These are phyloP conservation scores for Vombatus ursinus DNA, from an alignment of 2,113 vertebrate genomes.

Conservation along the genomic window DNA sequence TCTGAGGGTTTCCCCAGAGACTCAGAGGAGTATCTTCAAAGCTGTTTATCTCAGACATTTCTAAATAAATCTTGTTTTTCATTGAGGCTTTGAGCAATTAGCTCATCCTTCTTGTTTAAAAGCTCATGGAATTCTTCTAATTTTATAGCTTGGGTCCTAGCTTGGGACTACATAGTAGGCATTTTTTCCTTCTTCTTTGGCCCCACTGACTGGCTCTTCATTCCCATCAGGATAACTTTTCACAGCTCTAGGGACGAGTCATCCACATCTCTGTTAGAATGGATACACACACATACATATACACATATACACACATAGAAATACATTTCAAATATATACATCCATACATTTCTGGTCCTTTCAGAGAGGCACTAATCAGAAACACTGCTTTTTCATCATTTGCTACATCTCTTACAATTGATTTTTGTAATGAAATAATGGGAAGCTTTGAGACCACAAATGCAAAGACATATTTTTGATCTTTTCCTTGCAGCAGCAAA, in stretches of 20 bases:
- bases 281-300: constrained; percentile 86
- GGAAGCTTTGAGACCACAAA: constrained; percentile 95
- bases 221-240: constrained; percentile 94
- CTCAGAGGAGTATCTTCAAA: constrained; percentile 82
- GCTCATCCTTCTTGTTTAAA: constrained; percentile 88
- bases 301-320: too few species aligned
- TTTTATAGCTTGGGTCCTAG: constrained; percentile 81
- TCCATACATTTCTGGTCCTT: constrained; percentile 97
- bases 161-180: too few species aligned
- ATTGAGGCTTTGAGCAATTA: constrained; percentile 87
- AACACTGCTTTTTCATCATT: constrained; percentile 98
- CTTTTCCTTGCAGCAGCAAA: constrained; percentile 95
- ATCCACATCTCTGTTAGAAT: constrained; percentile 97
- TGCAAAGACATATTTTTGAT: constrained; percentile 94
- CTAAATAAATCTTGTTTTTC: constrained; percentile 95
- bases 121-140: constrained; percentile 93
- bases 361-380: constrained; percentile 94
- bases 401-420: constrained; percentile 97
- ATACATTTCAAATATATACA: too few species aligned
- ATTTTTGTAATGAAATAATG: constrained; percentile 94
- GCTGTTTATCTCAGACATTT: constrained; percentile 88
- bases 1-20: constrained; percentile 83
- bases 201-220: constrained; percentile 86
- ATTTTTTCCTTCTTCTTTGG: constrained; percentile 85
- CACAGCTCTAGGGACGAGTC: constrained; percentile 91